phyloP scores from a whole-genome alignment of 2,113 vertebrate genomes.

The Callionymus lyra region DNA sequence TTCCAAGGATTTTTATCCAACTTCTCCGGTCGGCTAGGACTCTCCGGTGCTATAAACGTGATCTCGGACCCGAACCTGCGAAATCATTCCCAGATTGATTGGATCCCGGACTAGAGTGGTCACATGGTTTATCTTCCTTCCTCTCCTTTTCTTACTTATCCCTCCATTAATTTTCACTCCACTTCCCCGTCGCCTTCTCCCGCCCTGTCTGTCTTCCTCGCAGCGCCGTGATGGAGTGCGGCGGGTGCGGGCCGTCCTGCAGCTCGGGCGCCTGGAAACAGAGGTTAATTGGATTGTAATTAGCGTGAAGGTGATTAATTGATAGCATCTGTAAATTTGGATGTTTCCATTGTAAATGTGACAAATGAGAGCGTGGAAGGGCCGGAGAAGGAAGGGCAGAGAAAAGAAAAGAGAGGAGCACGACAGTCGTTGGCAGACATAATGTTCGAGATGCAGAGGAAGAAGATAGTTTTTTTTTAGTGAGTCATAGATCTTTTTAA shows the following conservation, averaged over 20 bases:
- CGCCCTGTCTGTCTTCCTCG: slow-evolving; percentile 33
- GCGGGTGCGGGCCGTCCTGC: slow-evolving; percentile 49
- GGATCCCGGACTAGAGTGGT: neutral
- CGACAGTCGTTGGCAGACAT: neutral
- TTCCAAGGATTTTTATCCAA: too few relatives aligned
- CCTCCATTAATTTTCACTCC: slow-evolving; percentile 38
- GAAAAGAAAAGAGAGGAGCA: slow-evolving; percentile 7
- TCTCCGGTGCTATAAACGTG: too few relatives aligned
- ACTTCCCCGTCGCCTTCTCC: too few relatives aligned
- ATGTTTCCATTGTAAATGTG: slow-evolving; percentile 72
- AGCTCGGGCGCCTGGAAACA: slow-evolving; percentile 49
- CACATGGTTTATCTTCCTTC: slow-evolving; percentile 14
- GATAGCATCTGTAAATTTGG: slow-evolving; percentile 74
- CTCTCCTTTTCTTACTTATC: slow-evolving; percentile 11
- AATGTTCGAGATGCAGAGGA: too few relatives aligned
- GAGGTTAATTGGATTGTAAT: slow-evolving; percentile 77
- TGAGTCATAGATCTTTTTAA: too few relatives aligned
- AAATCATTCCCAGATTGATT: too few relatives aligned
- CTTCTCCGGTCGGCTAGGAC: too few relatives aligned
- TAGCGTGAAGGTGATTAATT: slow-evolving; percentile 71
- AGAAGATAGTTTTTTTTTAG: too few relatives aligned
- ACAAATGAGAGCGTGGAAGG: slow-evolving; percentile 61
- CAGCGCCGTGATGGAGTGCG: slow-evolving; percentile 46
- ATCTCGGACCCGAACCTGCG: too few relatives aligned
- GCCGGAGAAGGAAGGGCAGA: slow-evolving; percentile 46